A percentile compares a stretch with the other conserved stretches of the same genome.
Evolutionary conservation across 2,888 invertebrate genomes (phyloP).

Genomic region (Ochlodes sylvanus): DNA sequence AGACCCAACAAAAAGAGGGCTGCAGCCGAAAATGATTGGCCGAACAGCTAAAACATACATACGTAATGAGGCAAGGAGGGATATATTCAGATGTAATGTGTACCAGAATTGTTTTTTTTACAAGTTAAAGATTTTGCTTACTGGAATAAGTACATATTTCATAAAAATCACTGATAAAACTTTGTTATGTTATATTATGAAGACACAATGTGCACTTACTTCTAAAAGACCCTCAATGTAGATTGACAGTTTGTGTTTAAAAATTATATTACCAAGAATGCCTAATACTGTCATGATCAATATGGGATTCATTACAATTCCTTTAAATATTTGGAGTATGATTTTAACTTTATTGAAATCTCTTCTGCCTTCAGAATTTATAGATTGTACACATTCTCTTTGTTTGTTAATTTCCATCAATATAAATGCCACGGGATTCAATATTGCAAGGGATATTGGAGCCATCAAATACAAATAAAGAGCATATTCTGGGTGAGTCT

Average conservation of each 20-base stretch:
- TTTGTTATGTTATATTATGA: neutral
- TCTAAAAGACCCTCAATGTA: conserved; percentile 90
- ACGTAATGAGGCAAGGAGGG: neutral
- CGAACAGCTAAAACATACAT: conserved; percentile 85
- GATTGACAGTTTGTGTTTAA: conserved; percentile 91
- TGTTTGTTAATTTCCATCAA: conserved; percentile 93
- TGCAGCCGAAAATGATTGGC: conserved; percentile 95
- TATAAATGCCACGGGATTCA: conserved; percentile 96
- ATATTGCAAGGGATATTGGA: conserved; percentile 95
- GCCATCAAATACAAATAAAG: conserved; percentile 96
- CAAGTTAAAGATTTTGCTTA: too few relatives aligned
- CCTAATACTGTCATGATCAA: conserved; percentile 97
- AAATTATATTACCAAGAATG: conserved; percentile 92
- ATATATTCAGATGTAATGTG: neutral
- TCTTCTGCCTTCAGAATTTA: conserved; percentile 48
- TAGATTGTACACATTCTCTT: conserved; percentile 59
- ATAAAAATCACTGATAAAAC: neutral
- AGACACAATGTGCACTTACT: conserved; percentile 72
- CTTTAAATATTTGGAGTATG: conserved; percentile 84
- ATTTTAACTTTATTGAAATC: conserved; percentile 64
- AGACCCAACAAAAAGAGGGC: conserved; percentile 96
- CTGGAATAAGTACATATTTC: too few relatives aligned
- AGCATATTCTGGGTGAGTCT: conserved; percentile 95
- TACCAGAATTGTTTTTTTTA: too few relatives aligned
- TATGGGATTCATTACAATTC: conserved; percentile 94